Evolutionary conservation across 2,113 vertebrate species (phyloP), one percentile per base, ranked within the genome.

Genomic region (Melanostigma gelatinosum): DNA sequence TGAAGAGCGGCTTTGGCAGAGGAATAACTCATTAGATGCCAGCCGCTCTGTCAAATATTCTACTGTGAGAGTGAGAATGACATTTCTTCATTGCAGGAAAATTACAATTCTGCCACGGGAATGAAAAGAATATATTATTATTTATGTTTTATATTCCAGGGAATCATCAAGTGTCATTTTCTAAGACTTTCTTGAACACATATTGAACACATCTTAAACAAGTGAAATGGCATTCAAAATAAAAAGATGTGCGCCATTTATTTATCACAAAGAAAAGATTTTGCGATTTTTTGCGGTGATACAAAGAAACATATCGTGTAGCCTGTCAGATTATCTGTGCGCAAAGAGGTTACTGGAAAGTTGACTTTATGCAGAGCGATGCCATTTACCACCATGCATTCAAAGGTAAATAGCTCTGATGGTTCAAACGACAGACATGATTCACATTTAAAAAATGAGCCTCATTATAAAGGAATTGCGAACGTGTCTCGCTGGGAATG

Each of bases 1-100:
- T 75, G 75, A 77, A 44, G 62, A 60, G 65, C 63, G 68, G 83
- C 75, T 84, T 86, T 88, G 80, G 72, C 65, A 72, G 27, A 64
- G 57, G 20, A 32, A 42, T 22, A 8, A 76, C 46, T 63, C 67
- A 29, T 34, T 27, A 72, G 76, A 65, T 79, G 79, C 55, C 83
- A 88, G 46, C 55, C 38, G 60, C 22, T 57, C 80, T 72, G 71
- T 77, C 80, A 61, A 11, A 82, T 12, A 66, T 34, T 72, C 27
- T 67, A 11, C 34, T 44, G 22, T 27, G 55, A 50, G 15, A 80
- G 18, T 44, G 46, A 70, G 65, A 60, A 52, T 70, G 63, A 57
- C 74, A 77, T 32, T 11, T 78, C 73, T 65, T 55, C 48, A 60
- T 69, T 42, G 48, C 7, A 63, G 62, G 8, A 34, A 13, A 36